Conservation (phyloP, 1,140 invertebrate species). For the Danaus melanippus region DNA sequence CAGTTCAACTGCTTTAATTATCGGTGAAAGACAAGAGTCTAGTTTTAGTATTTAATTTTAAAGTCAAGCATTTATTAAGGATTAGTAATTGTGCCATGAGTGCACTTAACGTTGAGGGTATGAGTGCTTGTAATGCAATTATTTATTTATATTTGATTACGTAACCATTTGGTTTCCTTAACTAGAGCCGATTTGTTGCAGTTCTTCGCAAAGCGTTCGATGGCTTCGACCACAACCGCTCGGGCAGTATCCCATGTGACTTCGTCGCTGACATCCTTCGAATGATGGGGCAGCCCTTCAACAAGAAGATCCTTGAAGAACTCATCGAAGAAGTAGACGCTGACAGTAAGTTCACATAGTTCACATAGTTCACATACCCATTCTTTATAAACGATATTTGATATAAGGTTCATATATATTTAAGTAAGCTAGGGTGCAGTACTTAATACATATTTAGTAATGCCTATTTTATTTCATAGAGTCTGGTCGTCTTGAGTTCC, state of each 20-base stretch:
- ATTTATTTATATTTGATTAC: conserved; percentile 2
- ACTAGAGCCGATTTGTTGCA: conserved; percentile 64
- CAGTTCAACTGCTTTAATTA: conserved; percentile 58
- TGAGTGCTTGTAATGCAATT: not conserved
- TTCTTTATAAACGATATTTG: not conserved
- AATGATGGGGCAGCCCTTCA: conserved; percentile 96
- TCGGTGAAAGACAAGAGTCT: conserved; percentile 38
- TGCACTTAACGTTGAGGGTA: conserved; percentile 57
- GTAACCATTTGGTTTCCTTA: conserved; percentile 14
- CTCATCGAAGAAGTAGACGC: conserved; percentile 96
- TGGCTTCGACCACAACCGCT: conserved; percentile 95
- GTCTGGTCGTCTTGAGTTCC: conserved; percentile 94
- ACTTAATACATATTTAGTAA: no score
- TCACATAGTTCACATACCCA: conserved; percentile 9
- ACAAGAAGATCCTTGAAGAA: conserved; percentile 94
- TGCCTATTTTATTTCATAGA: conserved; percentile 72
- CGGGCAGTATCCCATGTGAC: conserved; percentile 93
- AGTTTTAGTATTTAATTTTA: conserved; percentile 6
- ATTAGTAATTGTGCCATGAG: conserved; percentile 30
- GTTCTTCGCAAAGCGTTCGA: conserved; percentile 95
- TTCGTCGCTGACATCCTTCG: conserved; percentile 95
- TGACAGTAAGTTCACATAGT: conserved; percentile 85
- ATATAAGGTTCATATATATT: no score
- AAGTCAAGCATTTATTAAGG: conserved; percentile 13
- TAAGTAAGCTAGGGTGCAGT: no score